These are phyloP conservation scores for Ceratina australensis DNA, from an alignment of 1,140 invertebrate genomes.

Conservation along the genomic window DNA sequence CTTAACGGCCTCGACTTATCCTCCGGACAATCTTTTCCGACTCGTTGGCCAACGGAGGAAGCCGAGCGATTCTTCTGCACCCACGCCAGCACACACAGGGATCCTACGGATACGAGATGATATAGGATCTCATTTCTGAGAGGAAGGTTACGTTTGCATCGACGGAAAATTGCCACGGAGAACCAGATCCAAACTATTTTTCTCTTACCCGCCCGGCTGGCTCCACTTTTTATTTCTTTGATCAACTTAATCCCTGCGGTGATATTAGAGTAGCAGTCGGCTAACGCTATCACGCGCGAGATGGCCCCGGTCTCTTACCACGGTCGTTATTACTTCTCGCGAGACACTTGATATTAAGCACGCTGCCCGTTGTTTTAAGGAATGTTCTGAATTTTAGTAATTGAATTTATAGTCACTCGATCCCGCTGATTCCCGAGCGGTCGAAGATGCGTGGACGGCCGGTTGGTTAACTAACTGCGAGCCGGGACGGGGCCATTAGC, in stretches of 20 bases:
- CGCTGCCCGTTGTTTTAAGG: background rate
- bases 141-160: slow-evolving; percentile 32
- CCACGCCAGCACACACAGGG: slow-evolving; percentile 43
- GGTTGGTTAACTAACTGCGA: slow-evolving; percentile 54
- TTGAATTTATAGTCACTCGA: too few relatives aligned
- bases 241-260: slow-evolving; percentile 10
- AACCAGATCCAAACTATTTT: slow-evolving; percentile 28
- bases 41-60: slow-evolving; percentile 1
- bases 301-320: too few relatives aligned
- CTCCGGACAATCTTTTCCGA: slow-evolving; percentile 54
- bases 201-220: slow-evolving; percentile 5
- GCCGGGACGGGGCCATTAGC: slow-evolving; percentile 53
- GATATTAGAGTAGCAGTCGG: background rate
- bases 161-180: slow-evolving; percentile 22
- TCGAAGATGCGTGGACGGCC: slow-evolving; percentile 52
- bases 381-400: too few relatives aligned
- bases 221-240: slow-evolving; percentile 10
- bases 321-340: background rate
- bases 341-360: background rate
- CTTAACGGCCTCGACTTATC: slow-evolving; percentile 63
- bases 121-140: slow-evolving; percentile 29
- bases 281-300: background rate
- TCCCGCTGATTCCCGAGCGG: slow-evolving; percentile 4
- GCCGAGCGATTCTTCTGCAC: slow-evolving; percentile 49
- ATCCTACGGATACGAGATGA: slow-evolving; percentile 29